Evolutionary conservation across 1,140 invertebrate species (phyloP), one percentile per base, ranked within the genome.

Genomic region (Dreissena polymorpha): DNA sequence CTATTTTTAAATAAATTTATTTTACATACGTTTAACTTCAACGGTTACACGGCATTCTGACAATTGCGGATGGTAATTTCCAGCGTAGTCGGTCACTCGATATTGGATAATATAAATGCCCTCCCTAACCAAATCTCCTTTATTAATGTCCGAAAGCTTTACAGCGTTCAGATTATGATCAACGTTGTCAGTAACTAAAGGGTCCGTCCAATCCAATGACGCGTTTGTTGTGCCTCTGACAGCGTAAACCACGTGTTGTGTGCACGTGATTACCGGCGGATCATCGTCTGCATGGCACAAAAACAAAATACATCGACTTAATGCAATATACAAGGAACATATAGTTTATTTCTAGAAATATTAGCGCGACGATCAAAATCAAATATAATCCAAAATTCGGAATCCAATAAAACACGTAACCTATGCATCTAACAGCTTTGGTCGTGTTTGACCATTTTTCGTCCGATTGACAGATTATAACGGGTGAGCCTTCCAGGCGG

Each of bases 241-340:
- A n/a, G 76, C 76, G 53, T 78, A 69, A 27, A 78, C 68, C 8
- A 78, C 21, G 25, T 78, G 60, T 5, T 39, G 25, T 6, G 72
- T 74, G 16, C 72, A 74, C 3, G 53, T 27, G 18, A 74, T 60
- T 16, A 57, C 63, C 18, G 72, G 72, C 29, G 72, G 72, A 0
- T 25, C 18, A 16, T 29, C 55, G 49, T 74, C 72, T 74, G 23
- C 29, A 14, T 49, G 51, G 0, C 23, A 68, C 23, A 39, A 2
- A 39, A 39, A 8, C 39, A 39, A 39, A 5, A 39, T 2, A 39
- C 39, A 68, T 39, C 39, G 39, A 39, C 39, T 39, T 39, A 39
- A 39, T 39, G 39, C 39, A 39, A 39, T 39, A 39, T 5, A 39
- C 39, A 39, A 39, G 39, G 39, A 39, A 39, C 39, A 39, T 39